Evolutionary conservation across 2,113 vertebrate genomes (phyloP), one percentile per base, ranked within the genome.

Genomic region (Tetraodon nigroviridis): DNA sequence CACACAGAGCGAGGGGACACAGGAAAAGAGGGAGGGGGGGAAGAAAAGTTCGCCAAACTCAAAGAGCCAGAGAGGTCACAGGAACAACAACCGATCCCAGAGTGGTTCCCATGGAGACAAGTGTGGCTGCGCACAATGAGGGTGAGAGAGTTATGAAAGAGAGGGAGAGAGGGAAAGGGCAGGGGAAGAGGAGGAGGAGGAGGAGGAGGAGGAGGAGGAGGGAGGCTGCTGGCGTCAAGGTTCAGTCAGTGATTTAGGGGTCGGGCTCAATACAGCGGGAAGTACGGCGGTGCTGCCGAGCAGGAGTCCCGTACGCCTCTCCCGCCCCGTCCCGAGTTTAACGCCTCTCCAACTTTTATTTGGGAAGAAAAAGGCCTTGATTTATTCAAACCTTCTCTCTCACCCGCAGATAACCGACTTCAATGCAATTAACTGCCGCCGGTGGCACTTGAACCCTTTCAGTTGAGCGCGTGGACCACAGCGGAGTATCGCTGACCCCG

Each of bases 41-140:
- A 48, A 64, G 67, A 71, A 76, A 77, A 84, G 83, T 80, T 82
- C 20, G 72, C 82, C 81, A 84, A 87, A 87, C 83, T 84, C 80
- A 61, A 71, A 79, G 86, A 84, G 86, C 83, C 82, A 73, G 81
- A 85, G 86, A 88, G 91, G 90, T 92, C 89, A 90, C 79, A 89
- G 77, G 85, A 88, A 84, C 84, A 87, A 88, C 88, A 87, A 82
- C 87, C 88, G 87, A 88, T 90, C 89, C 85, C 85, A 71, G 82
- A 76, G 65, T 75, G 56, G 91, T 92, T 91, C 85, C 91, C 89
- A 91, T 92, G 89, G 90, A 84, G 88, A 91, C 89, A 76, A 88
- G 88, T 80, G 85, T 85, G 87, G 86, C 86, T 77, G 83, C 61
- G 80, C 83, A 90, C 90, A 91, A 90, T 87, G 84, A 84, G 84